Evolutionary conservation across 2,888 invertebrate species (phyloP).

Genomic region (Nowickia ferox): DNA sequence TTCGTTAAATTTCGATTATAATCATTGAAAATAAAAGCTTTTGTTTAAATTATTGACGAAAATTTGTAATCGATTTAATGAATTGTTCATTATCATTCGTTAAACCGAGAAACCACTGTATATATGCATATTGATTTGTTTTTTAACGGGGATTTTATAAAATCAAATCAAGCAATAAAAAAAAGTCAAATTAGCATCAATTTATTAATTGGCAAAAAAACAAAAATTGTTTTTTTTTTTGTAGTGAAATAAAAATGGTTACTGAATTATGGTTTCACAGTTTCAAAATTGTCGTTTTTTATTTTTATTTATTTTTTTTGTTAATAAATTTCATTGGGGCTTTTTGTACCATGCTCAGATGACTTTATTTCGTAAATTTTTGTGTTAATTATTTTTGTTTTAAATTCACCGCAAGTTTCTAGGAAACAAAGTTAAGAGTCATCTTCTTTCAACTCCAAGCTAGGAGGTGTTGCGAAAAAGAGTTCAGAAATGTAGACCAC

Average conservation of each 20-base stretch:
- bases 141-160: conserved; percentile 41
- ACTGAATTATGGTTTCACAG: background rate
- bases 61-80: too few relatives aligned
- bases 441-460: too few relatives aligned
- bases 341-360: conserved; percentile 4
- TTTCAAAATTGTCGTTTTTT: background rate
- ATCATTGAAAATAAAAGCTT: too few relatives aligned
- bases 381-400: background rate
- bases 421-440: background rate
- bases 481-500: too few relatives aligned
- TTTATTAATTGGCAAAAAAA: conserved; percentile 52
- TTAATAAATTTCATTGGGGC: background rate
- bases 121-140: background rate
- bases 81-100: too few relatives aligned
- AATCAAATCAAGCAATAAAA: conserved; percentile 26
- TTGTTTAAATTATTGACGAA: too few relatives aligned
- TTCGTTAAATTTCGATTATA: too few relatives aligned
- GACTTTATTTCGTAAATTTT: background rate
- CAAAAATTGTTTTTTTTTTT: background rate
- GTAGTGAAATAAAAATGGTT: background rate
- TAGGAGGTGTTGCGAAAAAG: too few relatives aligned
- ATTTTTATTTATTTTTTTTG: too few relatives aligned
- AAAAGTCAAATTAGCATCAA: conserved; percentile 58
- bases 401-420: background rate
- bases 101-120: background rate